These are phyloP conservation scores for Trachops cirrhosus DNA, from an alignment of 2,797 vertebrate species.

Conservation along the genomic window DNA sequence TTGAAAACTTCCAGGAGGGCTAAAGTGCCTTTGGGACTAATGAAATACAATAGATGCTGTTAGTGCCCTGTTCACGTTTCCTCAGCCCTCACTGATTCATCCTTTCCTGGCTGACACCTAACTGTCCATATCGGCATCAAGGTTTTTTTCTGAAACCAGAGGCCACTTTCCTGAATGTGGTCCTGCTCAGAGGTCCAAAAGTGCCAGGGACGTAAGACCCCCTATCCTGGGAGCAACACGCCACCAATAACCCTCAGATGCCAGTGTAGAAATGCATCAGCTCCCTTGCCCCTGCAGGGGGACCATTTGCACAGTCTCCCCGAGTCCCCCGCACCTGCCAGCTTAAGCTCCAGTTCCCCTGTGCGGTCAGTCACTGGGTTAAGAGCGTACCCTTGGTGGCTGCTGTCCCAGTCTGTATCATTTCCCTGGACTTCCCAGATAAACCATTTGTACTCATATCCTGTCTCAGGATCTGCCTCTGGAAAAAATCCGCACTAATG, in stretches of 20 bases:
- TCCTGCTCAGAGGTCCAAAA: background rate
- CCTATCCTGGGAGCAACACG: background rate
- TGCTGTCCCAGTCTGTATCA: background rate
- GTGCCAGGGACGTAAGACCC: background rate
- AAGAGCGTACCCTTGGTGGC: background rate
- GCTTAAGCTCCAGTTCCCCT: background rate
- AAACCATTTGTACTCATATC: background rate
- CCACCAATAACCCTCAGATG: background rate
- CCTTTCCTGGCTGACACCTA: background rate
- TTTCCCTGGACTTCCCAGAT: background rate
- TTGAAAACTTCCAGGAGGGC: background rate
- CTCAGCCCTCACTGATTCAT: background rate
- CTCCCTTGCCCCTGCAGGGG: background rate
- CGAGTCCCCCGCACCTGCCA: accelerated
- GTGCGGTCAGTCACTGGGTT: background rate
- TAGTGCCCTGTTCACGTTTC: background rate
- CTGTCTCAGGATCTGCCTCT: background rate
- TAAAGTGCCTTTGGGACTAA: background rate
- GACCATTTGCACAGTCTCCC: background rate
- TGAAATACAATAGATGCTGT: background rate
- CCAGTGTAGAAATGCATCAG: background rate
- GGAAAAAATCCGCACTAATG: background rate
- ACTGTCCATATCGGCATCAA: background rate
- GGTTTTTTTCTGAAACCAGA: background rate
- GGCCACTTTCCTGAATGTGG: background rate